Conservation (phyloP, 2,888 invertebrate species). For the Leucozona laternaria region DNA sequence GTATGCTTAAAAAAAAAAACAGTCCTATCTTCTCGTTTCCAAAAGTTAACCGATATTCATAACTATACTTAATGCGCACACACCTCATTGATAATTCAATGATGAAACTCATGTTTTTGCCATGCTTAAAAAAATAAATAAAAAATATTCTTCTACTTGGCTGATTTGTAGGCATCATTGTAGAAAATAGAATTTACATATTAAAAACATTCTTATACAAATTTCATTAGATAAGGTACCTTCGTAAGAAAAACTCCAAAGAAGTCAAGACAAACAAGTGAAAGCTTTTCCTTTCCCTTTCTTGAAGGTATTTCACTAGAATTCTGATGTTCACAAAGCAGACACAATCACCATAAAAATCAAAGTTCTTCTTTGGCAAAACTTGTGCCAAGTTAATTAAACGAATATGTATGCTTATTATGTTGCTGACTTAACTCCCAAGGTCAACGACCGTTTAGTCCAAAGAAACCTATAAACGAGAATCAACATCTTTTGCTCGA, state of each 20-base stretch:
- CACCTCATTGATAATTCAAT: no score
- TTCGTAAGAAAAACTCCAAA: background rate
- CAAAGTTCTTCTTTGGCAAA: conserved; percentile 9
- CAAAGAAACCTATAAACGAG: conserved; percentile 35
- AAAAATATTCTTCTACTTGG: no score
- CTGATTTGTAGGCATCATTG: no score
- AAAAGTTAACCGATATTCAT: no score
- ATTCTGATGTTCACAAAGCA: conserved; percentile 11
- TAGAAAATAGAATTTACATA: background rate
- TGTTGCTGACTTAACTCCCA: conserved; percentile 24
- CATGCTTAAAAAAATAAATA: no score
- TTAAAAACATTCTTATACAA: background rate
- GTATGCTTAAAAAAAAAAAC: no score
- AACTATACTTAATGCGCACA: no score
- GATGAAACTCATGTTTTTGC: no score
- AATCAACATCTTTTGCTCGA: conserved; percentile 37
- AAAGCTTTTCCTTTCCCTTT: background rate
- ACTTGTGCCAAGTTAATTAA: conserved; percentile 26
- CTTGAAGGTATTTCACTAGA: background rate
- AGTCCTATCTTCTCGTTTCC: no score
- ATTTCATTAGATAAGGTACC: background rate
- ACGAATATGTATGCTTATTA: conserved; percentile 27
- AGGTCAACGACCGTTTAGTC: conserved; percentile 62
- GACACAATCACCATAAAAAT: conserved; percentile 29
- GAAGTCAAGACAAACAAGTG: background rate